Evolutionary conservation across 2,113 vertebrate species (phyloP), one percentile per base, ranked within the genome.

Genomic region (Centropus bengalensis): DNA sequence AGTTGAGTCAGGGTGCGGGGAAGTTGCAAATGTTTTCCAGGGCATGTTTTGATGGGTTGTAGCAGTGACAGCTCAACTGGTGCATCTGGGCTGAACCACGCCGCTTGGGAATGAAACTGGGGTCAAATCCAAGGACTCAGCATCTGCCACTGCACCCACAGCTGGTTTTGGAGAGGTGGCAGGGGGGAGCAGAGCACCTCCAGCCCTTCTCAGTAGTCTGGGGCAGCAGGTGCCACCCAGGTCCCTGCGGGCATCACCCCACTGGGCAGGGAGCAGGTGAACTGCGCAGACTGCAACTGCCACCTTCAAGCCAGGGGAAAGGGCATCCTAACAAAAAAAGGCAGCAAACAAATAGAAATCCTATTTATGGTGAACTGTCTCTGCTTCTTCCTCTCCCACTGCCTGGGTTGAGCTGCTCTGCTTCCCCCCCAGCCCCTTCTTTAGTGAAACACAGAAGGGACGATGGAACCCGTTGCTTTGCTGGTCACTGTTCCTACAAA

Each of bases 201-300:
- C 63, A 51, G 77, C 82, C 10, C 58, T 55, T 8, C 70, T 11
- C 40, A 23, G 60, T 59, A 22, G 42, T 0, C 0, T 22, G 2
- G 6, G 71, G 58, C 12, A 52, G 62, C 70, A 40, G 58, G 24
- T 62, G 23, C 45, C 9, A 11, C 4, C 12, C 0, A 0, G 55
- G 55, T 21, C 14, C 49, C 32, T 0, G 0, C 1, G 8, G n/a
- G 38, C 27, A 44, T 44, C 42, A 16, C 42, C 15, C 2, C 8
- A 45, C 27, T 7, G 1, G 8, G 42, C 54, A 15, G 12, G 2
- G 1, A 77, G 42, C 1, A 0, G 3, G 14, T 44, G 5, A 2
- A 14, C 45, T 6, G 2, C 5, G 16, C 4, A 2, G 81, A 5
- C 27, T 3, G 1, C 80, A 64, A 33, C 71, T 22, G 42, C 67